Conservation (phyloP, 1,140 invertebrate species). For the Drosophila melanica region DNA sequence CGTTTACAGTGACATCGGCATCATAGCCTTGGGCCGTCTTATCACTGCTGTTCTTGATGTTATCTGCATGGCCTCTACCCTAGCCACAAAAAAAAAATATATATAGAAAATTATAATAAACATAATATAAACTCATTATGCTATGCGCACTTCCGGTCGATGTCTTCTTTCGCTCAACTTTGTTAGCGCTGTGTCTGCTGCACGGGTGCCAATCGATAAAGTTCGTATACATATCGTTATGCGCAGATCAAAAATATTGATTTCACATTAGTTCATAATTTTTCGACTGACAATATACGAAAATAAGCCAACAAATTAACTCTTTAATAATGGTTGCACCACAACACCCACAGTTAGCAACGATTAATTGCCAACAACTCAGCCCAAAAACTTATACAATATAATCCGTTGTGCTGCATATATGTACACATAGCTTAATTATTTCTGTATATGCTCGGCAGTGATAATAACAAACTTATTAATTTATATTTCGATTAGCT, state of each 20-base stretch:
- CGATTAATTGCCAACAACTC: no score
- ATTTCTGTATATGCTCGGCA: no score
- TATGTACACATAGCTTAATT: no score
- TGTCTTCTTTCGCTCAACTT: conserved; percentile 7
- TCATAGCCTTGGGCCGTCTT: conserved; percentile 21
- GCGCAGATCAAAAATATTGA: background rate
- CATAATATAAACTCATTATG: conserved; percentile 59
- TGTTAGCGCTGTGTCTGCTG: conserved; percentile 18
- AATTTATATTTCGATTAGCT: no score
- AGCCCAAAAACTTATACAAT: no score
- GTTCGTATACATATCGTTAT: background rate
- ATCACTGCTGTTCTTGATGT: conserved; percentile 35
- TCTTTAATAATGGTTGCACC: background rate
- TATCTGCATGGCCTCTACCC: conserved; percentile 32
- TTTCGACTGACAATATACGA: no score
- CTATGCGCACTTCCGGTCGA: conserved; percentile 58
- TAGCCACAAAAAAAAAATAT: background rate
- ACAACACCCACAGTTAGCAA: no score
- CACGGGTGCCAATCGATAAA: conserved; percentile 6
- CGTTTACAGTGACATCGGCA: conserved; percentile 2
- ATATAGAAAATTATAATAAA: background rate
- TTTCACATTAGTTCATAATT: background rate
- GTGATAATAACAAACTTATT: no score
- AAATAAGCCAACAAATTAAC: no score
- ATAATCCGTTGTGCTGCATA: no score